A percentile compares a stretch with the other conserved stretches of the same genome.
Evolutionary conservation across 2,797 vertebrate species (phyloP).

Genomic region (Sardinella longiceps): DNA sequence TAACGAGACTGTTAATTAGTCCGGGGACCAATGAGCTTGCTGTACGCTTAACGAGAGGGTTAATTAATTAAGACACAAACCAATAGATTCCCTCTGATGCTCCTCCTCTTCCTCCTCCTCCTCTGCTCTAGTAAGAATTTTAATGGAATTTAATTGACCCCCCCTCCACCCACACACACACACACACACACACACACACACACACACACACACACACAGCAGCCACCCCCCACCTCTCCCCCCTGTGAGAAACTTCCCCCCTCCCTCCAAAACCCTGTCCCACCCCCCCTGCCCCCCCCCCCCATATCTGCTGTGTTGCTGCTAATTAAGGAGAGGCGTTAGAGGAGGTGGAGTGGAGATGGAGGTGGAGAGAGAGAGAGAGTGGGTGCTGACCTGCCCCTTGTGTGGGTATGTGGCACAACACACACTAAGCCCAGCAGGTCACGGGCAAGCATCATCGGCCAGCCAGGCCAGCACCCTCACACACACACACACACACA

Average conservation of each 20-base stretch:
- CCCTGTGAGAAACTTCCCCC: neutral
- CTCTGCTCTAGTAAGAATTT: neutral
- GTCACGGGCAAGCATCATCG: conserved; percentile 13
- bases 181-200: conserved; percentile 29
- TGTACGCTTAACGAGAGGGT: no score
- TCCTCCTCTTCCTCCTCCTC: neutral
- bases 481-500: neutral
- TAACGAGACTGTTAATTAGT: no score
- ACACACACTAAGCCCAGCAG: conserved; percentile 37
- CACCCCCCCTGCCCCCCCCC: neutral
- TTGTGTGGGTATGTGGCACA: neutral
- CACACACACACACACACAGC: conserved; percentile 31
- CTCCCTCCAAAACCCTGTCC: neutral
- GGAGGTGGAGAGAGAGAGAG: neutral
- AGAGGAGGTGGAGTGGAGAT: neutral
- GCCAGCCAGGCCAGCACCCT: neutral
- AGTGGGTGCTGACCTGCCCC: neutral
- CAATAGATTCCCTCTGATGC: conserved; percentile 39
- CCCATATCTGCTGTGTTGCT: neutral
- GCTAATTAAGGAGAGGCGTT: neutral
- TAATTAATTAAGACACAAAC: conserved; percentile 66
- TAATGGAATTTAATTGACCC: neutral
- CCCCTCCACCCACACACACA: conserved; percentile 44
- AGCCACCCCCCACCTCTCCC: neutral
- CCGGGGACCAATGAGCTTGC: no score